phyloP scores from a whole-genome alignment of 2,888 invertebrate species.

The Drosophila longiperda region DNA sequence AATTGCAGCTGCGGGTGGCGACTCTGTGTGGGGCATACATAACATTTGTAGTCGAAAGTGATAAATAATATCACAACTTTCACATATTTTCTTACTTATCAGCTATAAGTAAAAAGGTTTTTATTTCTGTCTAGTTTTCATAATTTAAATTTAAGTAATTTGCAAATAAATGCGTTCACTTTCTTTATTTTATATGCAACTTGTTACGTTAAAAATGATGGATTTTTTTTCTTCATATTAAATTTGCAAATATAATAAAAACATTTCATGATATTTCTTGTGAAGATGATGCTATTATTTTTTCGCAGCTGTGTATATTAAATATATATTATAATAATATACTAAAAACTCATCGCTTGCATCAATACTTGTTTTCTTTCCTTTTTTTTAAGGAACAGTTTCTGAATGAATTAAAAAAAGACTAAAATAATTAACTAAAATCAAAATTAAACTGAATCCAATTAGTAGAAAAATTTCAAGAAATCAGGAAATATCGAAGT shows the following conservation, averaged over 20 bases:
- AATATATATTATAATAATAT: background rate
- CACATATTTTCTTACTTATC: no score
- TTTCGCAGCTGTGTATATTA: background rate
- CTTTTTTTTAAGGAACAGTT: background rate
- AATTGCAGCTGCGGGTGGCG: slow-evolving; percentile 28
- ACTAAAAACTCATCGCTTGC: background rate
- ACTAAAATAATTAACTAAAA: background rate
- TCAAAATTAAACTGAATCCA: background rate
- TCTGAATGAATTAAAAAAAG: background rate
- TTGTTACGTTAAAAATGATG: background rate
- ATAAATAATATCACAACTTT: no score
- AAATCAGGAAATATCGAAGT: background rate
- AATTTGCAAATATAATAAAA: no score
- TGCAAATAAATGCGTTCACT: background rate
- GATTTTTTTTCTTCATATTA: background rate
- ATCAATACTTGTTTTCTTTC: background rate
- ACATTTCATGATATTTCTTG: background rate
- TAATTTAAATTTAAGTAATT: background rate
- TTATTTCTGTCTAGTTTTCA: background rate
- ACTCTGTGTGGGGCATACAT: slow-evolving; percentile 8
- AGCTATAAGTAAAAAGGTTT: background rate
- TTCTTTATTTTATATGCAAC: no score
- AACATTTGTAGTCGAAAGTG: background rate
- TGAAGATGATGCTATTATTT: no score
- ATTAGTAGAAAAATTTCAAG: background rate